phyloP scores from a whole-genome alignment of 2,113 vertebrate species.

The Daboia siamensis region DNA sequence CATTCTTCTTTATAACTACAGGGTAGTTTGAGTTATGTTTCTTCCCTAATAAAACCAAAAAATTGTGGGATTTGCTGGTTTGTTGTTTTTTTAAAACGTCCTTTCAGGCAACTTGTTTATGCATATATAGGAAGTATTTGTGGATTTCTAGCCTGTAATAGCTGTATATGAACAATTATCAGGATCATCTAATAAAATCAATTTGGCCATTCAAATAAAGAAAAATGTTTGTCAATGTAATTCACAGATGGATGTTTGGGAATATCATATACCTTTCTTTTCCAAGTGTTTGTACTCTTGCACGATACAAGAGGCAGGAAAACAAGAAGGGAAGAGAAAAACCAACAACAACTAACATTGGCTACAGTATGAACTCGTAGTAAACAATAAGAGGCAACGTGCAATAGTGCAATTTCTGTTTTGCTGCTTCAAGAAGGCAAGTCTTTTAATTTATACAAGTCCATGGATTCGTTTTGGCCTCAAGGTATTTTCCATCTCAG shows the following conservation, averaged over 20 bases:
- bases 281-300: slow-evolving; percentile 50
- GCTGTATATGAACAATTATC: slow-evolving; percentile 17
- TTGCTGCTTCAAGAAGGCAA: slow-evolving; percentile 70
- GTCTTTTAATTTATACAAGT: slow-evolving; percentile 61
- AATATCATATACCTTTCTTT: slow-evolving; percentile 48
- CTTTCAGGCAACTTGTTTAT: not conserved
- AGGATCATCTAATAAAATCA: slow-evolving; percentile 23
- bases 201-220: slow-evolving; percentile 6
- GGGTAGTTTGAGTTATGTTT: not conserved
- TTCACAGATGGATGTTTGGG: slow-evolving; percentile 47
- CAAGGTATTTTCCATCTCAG: slow-evolving; percentile 47
- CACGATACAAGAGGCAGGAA: slow-evolving; percentile 56
- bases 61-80: not conserved
- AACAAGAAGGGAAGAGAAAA: slow-evolving; percentile 65
- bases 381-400: slow-evolving; percentile 80
- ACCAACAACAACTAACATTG: slow-evolving; percentile 54
- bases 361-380: slow-evolving; percentile 68
- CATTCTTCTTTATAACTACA: not conserved
- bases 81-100: not conserved
- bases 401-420: slow-evolving; percentile 88
- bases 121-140: not conserved
- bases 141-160: not conserved
- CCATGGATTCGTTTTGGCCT: slow-evolving; percentile 40
- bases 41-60: not conserved
- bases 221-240: slow-evolving; percentile 52